Base-by-base conservation (phyloP, 2,888 invertebrate genomes). In the Pemphredon lugubris region DNA sequence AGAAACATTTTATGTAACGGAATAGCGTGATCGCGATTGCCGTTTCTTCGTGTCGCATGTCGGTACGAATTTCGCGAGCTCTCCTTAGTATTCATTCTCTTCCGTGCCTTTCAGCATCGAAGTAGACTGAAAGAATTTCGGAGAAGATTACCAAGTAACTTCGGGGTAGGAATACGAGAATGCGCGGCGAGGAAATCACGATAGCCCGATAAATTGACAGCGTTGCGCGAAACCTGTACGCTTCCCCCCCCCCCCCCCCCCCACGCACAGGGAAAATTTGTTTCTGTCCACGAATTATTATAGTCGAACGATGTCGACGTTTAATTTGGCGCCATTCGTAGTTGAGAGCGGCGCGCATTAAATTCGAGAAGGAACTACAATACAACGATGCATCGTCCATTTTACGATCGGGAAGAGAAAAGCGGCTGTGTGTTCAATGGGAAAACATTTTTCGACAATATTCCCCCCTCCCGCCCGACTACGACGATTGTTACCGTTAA, bases 321-420 rank as follows among this genome's bases (percentile, higher is more conserved):
- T 58, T 58, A 65, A 68, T 65, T 65, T 58, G 66, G 45, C 34
- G 34, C 40, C 26, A 47, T 47, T 14, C 45, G 32, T 50, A 30
- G 9, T 21, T 37, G 37, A 18, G 42, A 20, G 11, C 48, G 7
- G 16, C 18, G 18, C 37, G 21, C 45, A 30, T 39, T 37, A 23
- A 20, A 30, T 48, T 5, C 16, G 20, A 45, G 9, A 21, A 23
- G 6, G 14, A 11, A 21, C 21, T 11, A 23, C 23, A 11, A 16
- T 16, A 42, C n/a, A n/a, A n/a, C n/a, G n/a, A 42, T 6, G 2
- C 39, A 44, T 11, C 14, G 32, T 39, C 26, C 21, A 21, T 51
- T 59, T 37, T 48, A 45, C 30, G 37, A 51, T 30, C 26, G 4
- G 42, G n/a, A 44, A 45, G 48, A 47, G 26, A 44, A 30, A 18